These are phyloP conservation scores for Baccha elongata DNA, from an alignment of 2,888 invertebrate species.

Conservation along the genomic window DNA sequence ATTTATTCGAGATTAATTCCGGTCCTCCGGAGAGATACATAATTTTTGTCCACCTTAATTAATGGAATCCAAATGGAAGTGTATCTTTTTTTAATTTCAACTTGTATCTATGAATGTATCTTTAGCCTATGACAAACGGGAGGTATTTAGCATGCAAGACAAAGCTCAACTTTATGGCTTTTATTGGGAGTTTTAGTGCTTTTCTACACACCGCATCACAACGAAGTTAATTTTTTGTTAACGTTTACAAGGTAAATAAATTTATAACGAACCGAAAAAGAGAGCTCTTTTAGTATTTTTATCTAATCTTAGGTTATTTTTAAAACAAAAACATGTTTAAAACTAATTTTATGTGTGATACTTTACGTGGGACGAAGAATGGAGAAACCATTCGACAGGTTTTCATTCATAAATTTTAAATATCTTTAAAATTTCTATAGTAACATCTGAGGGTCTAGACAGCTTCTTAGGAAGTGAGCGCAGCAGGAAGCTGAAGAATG, in stretches of 20 bases:
- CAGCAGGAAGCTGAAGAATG: slow-evolving; percentile 39
- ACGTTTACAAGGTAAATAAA: slow-evolving; percentile 25
- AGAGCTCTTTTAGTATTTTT: slow-evolving; percentile 18
- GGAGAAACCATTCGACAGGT: slow-evolving; percentile 1
- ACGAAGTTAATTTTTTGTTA: neutral
- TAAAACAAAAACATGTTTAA: slow-evolving; percentile 20
- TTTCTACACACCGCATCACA: neutral
- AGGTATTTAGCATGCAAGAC: slow-evolving; percentile 52
- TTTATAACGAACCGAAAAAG: neutral
- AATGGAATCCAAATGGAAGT: slow-evolving; percentile 39
- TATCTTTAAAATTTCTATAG: no score
- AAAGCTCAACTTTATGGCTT: slow-evolving; percentile 34
- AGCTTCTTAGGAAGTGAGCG: slow-evolving; percentile 23
- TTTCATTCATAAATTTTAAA: slow-evolving; percentile 34
- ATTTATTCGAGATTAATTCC: slow-evolving; percentile 48
- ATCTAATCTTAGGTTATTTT: slow-evolving; percentile 23
- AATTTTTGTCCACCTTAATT: slow-evolving; percentile 4
- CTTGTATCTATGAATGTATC: slow-evolving; percentile 27
- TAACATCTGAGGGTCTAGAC: slow-evolving; percentile 10
- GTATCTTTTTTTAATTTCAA: slow-evolving; percentile 13
- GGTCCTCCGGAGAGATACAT: neutral
- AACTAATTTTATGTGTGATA: slow-evolving; percentile 29
- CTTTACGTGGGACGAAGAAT: slow-evolving; percentile 3
- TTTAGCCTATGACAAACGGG: slow-evolving; percentile 39
- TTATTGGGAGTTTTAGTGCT: slow-evolving; percentile 55